Percentiles rank a stretch among this genome's conserved stretches.
These are phyloP conservation scores for Formica aserva DNA, from an alignment of 2,888 invertebrate species.

Conservation along the genomic window DNA sequence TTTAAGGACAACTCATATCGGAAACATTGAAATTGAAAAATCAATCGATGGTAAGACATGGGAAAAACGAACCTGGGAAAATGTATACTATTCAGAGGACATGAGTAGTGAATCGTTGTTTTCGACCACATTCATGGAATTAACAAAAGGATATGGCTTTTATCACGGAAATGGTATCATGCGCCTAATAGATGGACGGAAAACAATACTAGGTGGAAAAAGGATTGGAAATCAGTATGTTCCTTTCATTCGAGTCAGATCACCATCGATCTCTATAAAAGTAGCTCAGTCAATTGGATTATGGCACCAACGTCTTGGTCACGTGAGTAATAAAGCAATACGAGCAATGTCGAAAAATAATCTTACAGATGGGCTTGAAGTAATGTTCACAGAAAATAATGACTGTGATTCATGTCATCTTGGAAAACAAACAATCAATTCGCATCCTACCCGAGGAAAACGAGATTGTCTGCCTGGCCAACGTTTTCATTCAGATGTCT, in stretches of 20 bases:
- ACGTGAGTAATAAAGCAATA: conserved; percentile 44
- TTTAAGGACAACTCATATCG: conserved; percentile 47
- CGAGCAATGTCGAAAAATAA: conserved; percentile 40
- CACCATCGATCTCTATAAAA: conserved; percentile 32
- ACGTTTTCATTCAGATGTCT: conserved; percentile 57
- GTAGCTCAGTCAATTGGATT: conserved; percentile 39
- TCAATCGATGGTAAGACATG: conserved; percentile 26
- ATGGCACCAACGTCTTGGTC: conserved; percentile 49
- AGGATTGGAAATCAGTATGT: conserved; percentile 41
- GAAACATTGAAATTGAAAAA: conserved; percentile 43
- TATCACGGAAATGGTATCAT: conserved; percentile 54
- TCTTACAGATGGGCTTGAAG: conserved; percentile 31
- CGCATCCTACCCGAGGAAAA: conserved; percentile 9
- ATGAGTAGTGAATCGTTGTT: conserved; percentile 47
- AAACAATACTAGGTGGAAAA: conserved; percentile 45
- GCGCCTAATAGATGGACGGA: conserved; percentile 17
- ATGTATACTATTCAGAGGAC: conserved; percentile 44
- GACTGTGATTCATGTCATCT: conserved; percentile 52
- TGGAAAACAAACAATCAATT: conserved; percentile 46
- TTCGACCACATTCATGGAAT: conserved; percentile 52
- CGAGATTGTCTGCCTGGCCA: conserved; percentile 49
- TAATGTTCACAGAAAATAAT: conserved; percentile 27
- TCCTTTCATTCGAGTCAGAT: conserved; percentile 45
- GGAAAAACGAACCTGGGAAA: conserved; percentile 37
- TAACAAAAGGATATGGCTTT: conserved; percentile 46